A percentile compares a stretch with the other conserved stretches of the same genome.
phyloP scores from a whole-genome alignment of 1,140 invertebrate species.

The Ctenoplectra terminalis region DNA sequence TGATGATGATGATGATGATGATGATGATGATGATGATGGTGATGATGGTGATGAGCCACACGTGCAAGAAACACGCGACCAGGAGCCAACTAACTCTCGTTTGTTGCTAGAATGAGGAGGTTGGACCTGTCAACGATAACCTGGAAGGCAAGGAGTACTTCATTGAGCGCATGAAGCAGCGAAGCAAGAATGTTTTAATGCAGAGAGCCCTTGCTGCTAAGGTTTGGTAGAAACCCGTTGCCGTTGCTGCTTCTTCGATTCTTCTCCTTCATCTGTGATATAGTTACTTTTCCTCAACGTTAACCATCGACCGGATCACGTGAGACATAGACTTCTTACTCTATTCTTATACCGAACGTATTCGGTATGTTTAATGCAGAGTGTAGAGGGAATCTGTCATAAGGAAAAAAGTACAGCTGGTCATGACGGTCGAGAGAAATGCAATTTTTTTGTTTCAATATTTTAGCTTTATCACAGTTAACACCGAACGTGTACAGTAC shows the following conservation, averaged over 20 bases:
- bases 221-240: slow-evolving; percentile 72
- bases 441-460: neutral
- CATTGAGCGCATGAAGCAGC: slow-evolving; percentile 80
- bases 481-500: neutral
- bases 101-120: slow-evolving; percentile 77
- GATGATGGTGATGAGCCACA: slow-evolving; percentile 69
- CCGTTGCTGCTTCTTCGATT: slow-evolving; percentile 52
- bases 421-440: slow-evolving; percentile 39
- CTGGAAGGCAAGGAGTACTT: slow-evolving; percentile 77
- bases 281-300: slow-evolving; percentile 48
- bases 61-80: slow-evolving; percentile 44
- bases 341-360: slow-evolving; percentile 28
- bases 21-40: slow-evolving; percentile 41
- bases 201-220: slow-evolving; percentile 78
- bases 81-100: slow-evolving; percentile 75
- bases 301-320: slow-evolving; percentile 45
- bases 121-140: slow-evolving; percentile 64
- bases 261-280: slow-evolving; percentile 68
- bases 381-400: neutral
- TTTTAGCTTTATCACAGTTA: neutral
- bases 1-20: slow-evolving; percentile 46
- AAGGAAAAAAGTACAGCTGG: neutral
- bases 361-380: slow-evolving; percentile 15
- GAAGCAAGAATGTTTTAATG: slow-evolving; percentile 79
- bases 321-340: slow-evolving; percentile 43